Conservation (phyloP, 2,113 vertebrate species). For the Nyctibius bracteatus region DNA sequence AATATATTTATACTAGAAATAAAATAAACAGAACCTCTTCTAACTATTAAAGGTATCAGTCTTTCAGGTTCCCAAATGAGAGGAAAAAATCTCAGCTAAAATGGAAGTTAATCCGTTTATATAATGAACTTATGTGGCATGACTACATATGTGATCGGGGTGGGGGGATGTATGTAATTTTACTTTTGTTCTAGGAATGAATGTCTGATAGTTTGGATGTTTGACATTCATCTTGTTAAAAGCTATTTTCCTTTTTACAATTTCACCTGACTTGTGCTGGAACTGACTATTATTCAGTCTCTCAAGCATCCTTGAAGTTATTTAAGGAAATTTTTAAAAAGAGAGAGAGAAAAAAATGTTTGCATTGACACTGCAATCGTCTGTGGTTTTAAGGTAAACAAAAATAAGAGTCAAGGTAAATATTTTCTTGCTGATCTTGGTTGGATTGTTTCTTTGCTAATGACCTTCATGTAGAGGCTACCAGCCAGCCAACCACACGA, state of each 20-base stretch:
- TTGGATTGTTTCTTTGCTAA: neutral
- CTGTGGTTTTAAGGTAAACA: neutral
- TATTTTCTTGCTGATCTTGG: neutral
- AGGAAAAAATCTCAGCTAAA: neutral
- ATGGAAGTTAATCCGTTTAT: neutral
- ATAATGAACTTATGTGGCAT: neutral
- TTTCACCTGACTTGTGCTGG: neutral
- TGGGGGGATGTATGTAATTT: neutral
- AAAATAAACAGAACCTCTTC: neutral
- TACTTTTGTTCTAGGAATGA: neutral
- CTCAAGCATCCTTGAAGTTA: neutral
- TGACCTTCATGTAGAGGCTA: neutral
- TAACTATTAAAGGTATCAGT: neutral
- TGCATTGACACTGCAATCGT: neutral
- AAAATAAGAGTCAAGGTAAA: neutral
- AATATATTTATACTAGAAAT: neutral
- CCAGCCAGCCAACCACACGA: neutral
- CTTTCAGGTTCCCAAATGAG: neutral
- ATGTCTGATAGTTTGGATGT: neutral
- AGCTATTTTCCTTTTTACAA: neutral
- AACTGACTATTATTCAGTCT: neutral
- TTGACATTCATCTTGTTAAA: neutral
- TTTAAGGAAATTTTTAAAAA: neutral
- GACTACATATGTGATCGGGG: neutral
- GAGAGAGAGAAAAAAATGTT: neutral